Base-by-base conservation (phyloP, 1,140 invertebrate genomes). In the Habropoda laboriosa region DNA sequence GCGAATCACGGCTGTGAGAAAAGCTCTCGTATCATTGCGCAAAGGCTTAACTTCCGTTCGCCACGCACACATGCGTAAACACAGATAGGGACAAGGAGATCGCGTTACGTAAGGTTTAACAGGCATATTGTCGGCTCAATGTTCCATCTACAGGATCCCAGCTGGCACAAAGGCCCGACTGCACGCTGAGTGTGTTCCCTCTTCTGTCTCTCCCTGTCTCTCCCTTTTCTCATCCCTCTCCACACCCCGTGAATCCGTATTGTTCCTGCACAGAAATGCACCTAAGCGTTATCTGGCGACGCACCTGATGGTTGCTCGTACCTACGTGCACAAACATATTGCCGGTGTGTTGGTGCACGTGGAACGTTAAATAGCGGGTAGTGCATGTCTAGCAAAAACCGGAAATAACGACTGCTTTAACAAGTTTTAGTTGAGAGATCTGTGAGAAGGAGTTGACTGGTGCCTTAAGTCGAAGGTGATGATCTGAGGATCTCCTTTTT, bases 61-160 rank as follows among this genome's bases (percentile, higher is more conserved):
- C 13, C 27, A 53, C 40, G 38, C 67, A 24, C 35, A 32, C 55
- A 21, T n/a, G 32, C 57, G 18, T 51, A 42, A 38, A 51, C 67
- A 51, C 42, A 40, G 67, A 32, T 24, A 49, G 47, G 24, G 32
- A 75, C 78, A 80, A 80, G 71, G 78, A 51, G 71, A 80, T 80
- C 71, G 61, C 71, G 72, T 80, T 80, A 80, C 78, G 72, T 66
- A 80, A 80, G 78, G 78, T 80, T 79, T 66, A 75, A 42, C 40
- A 75, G 78, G 73, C 78, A 67, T 80, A 80, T 80, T 74, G 71
- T 73, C 57, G 60, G 78, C 71, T 75, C 60, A 75, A 45, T 80
- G 71, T 80, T 80, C 71, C 78, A 64, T 80, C 78, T 57, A 75
- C 61, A 24, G 61, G 72, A 73, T 80, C 71, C 75, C 60, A 27